Evolutionary conservation across 2,797 vertebrate species (phyloP), one percentile per base, ranked within the genome.

Genomic region (Crenuchus spilurus): DNA sequence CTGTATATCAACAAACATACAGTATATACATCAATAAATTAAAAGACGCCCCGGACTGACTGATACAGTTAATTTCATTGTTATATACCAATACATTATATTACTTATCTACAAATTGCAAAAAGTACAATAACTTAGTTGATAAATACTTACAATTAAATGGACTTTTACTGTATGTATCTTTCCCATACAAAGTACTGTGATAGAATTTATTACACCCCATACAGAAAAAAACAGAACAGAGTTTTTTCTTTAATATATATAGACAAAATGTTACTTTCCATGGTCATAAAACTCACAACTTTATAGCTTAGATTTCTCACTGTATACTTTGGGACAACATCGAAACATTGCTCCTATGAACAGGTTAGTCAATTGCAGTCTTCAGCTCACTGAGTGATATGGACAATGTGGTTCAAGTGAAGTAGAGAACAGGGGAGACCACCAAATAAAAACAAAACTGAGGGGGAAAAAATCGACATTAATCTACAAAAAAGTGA

Each of bases 11-110:
- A 96, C 95, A 96, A 96, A 95, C 95, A 93, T 96, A 96, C 94
- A 96, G 88, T 96, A 95, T 96, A 91, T 96, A 97, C 96, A 98
- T 93, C 92, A 96, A 96, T 95, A 96, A 96, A 95, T 95, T 91
- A 93, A 92, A 90, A 88, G 92, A 94, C 92, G 86, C 87, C 84
- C 87, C 82, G 75, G 85, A 92, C 85, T 71, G 82, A 89, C 88
- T 85, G 85, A 91, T 92, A 91, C 88, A 87, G 82, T 90, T 88
- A 86, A 90, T 90, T 88, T 84, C 79, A 90, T 88, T 82, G 88
- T 90, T 91, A 85, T 82, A 81, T 86, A 91, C 88, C 88, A 90
- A 90, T 91, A 94, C 87, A 88, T 92, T 87, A 85, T 92, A 88
- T 91, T 87, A 93, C 87, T 87, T 91, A 92, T 92, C 88, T 91